phyloP scores from a whole-genome alignment of 2,113 vertebrate genomes.

The Gavia stellata region DNA sequence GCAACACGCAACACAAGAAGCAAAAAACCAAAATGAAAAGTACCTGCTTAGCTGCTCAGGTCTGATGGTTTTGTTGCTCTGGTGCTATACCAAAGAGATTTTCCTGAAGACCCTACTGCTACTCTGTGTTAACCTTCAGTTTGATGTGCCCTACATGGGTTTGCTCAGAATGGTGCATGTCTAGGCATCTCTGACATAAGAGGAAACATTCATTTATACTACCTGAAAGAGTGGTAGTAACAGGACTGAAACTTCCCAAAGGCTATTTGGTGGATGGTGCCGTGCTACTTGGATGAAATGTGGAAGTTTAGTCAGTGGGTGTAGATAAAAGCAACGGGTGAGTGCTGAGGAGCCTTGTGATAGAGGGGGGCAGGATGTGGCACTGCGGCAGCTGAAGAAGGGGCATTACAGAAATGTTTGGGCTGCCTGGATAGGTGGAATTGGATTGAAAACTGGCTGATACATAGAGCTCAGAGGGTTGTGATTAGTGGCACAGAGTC shows the following conservation, averaged over 20 bases:
- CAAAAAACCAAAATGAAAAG: background rate
- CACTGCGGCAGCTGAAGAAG: background rate
- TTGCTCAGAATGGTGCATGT: background rate
- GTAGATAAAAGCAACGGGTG: background rate
- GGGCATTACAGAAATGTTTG: background rate
- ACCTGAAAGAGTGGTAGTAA: background rate
- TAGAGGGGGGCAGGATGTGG: background rate
- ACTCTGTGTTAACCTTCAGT: background rate
- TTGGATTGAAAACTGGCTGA: no score
- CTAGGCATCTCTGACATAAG: background rate
- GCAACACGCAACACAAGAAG: background rate
- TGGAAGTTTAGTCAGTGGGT: background rate
- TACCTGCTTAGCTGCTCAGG: background rate
- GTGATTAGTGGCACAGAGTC: no score
- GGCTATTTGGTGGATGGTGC: background rate
- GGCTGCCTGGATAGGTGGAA: background rate
- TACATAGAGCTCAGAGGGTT: no score
- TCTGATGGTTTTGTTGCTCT: background rate
- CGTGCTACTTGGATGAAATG: background rate
- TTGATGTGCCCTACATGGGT: background rate
- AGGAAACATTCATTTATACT: background rate
- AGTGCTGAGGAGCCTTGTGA: background rate
- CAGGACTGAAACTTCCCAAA: background rate
- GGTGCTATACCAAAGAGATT: background rate
- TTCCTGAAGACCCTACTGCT: background rate